Evolutionary conservation across 2,113 vertebrate genomes (phyloP), one percentile per base, ranked within the genome.

Genomic region (Nematolebias whitei): DNA sequence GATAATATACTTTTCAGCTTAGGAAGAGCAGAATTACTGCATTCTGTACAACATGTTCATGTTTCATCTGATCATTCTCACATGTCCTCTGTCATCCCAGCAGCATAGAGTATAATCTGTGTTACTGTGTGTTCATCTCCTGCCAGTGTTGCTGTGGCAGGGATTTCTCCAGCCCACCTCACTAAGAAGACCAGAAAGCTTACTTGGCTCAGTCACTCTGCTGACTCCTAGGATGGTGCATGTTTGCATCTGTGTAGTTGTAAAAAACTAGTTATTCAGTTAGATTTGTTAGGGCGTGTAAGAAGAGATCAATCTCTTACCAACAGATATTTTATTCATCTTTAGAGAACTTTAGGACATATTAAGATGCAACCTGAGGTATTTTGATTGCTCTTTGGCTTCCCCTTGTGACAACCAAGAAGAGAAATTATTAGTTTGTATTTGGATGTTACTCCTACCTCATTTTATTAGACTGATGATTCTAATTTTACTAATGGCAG

Each of bases 131-230:
- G 74, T 62, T 24, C n/a, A n/a, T n/a, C n/a, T n/a, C 50, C 63
- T 74, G 53, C 50, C 66, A 49, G 54, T 53, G 55, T 51, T 59
- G 63, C 61, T 59, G 69, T 73, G 63, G 54, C 39, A 59, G 73
- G 53, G 65, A 44, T 76, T 66, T 81, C 65, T 59, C 65, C 68
- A 49, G 72, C 59, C 48, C 67, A 62, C 54, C 19, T 82, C 16
- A 18, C 26, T 26, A 59, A 74, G 58, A 84, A 56, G 59, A 77
- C 58, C 78, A 74, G 71, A 76, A 55, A 61, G 38, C 62, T 73
- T 68, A 59, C 67, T 59, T 76, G 61, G 58, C 71, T 78, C 14
- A 78, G 65, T 78, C 62, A 74, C 55, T 83, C 63, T 45, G 2
- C 53, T 55, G 59, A 76, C 66, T 71, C 71, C 68, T 61, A 68